Base-by-base conservation (phyloP, 2,888 invertebrate species). In the Eucriotettix oculatus region DNA sequence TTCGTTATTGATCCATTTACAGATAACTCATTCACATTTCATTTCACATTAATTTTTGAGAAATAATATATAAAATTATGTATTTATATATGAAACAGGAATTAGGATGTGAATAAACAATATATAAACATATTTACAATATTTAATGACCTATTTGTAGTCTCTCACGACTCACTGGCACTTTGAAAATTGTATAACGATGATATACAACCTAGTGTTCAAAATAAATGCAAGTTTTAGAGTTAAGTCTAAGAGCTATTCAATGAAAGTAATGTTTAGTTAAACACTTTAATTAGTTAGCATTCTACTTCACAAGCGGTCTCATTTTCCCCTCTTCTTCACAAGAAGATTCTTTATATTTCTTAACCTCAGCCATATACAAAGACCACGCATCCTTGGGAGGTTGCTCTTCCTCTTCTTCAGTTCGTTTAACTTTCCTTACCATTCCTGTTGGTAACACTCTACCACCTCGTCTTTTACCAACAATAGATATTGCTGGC, bases 351-450 rank as follows among this genome's bases (percentile, higher is more conserved):
- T 91, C 91, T 70, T 91, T 86, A 72, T 94, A 95, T 70, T 89
- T 88, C 70, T 90, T 87, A 16, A 95, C 94, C 79, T 94, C 95
- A 63, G 89, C 89, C 84, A 94, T 85, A 71, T 95, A 95, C 41
- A 91, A 80, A 0, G 92, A 87, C 94, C 94, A 94, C 14, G 93
- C 91, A 74, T 94, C 93, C 70, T 87, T 89, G 43, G 69, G 67
- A 16, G 65, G 66, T 54, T 68, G 67, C 0, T 86, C 84, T 64
- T 78, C 76, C 40, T 71, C 71, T 67, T 84, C 84, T 58, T 79
- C 80, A 16, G 76, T 75, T 29, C 81, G 79, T 71, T 86, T 87
- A 56, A 83, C 81, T 71, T 94, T 94, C 68, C 91, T 89, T 52
- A 94, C 93, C 71, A 92, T 78, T 52, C 93, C 93, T 56, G 92